Evolutionary conservation across 1,140 invertebrate genomes (phyloP), one percentile per base, ranked within the genome.

Genomic region (Diorhabda elongata): DNA sequence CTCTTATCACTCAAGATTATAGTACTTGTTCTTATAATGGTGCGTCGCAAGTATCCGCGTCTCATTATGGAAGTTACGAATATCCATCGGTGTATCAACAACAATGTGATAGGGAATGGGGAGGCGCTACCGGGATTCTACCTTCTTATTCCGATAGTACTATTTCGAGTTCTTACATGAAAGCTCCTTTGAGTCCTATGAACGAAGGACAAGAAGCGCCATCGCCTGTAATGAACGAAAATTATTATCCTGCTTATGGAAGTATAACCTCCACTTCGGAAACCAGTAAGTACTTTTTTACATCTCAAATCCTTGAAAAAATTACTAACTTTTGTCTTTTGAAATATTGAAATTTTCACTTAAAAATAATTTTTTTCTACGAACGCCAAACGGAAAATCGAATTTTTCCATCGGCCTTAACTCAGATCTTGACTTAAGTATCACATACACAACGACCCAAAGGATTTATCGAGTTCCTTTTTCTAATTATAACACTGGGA

Each of bases 161-260:
- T 2, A 72, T 75, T n/a, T 62, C 71, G 0, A 73, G 71, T 62
- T 71, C 69, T 26, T 79, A 79, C 65, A 65, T 79, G 74, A 81
- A 81, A 64, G 74, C 79, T 42, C 77, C 79, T 5, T n/a, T 80
- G n/a, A 81, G 79, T 69, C 80, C 80, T 1, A 71, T 79, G 58
- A 70, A 73, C 2, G 76, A 78, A 7, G 75, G 77, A 61, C 74
- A 79, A 11, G 78, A 77, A 2, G 76, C 78, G 6, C 75, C 78
- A 2, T 74, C 78, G 6, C 76, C 79, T 8, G 75, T 76, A 4
- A 26, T 62, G 6, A 67, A 62, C 7, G 74, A 76, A 41, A 68
- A 73, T 44, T 76, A 76, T 57, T 79, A 77, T 67, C 76, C 75
- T 41, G 79, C 79, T 62, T 73, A 74, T 5, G 68, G 66, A 6